Evolutionary conservation across 2,113 vertebrate species (phyloP), one percentile per base, ranked within the genome.

Genomic region (Sinocyclocheilus anophthalmus): DNA sequence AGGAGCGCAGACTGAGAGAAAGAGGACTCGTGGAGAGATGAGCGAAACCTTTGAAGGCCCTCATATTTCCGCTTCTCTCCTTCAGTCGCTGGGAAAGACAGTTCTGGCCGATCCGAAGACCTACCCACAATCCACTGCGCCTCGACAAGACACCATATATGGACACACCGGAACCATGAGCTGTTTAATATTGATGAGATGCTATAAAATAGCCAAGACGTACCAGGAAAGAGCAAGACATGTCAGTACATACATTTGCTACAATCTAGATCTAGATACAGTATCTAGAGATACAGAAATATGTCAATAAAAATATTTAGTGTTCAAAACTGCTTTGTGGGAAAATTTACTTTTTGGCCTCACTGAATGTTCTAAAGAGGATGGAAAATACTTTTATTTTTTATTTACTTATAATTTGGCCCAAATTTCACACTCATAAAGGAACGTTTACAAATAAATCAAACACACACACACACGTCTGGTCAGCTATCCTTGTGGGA

Each of bases 31-130:
- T 94, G 5, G 94, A 90, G 77, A 95, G 57, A 30, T 79, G 84
- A 85, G 89, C 90, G 3, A 95, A 76, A 75, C 90, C 85, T 20
- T 87, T 90, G 76, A 94, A 90, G 88, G 92, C 91, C 88, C 89
- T 93, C 94, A 95, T 95, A 91, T 77, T 90, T 93, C 73, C 50
- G 5, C n/a, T 22, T 88, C 84, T 92, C 90, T 92, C 91, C 92
- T 93, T 93, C 91, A 91, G 73, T 89, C 85, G 86, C 84, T 14
- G 61, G 26, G 53, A 85, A 81, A 87, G 75, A 84, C 81, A 88
- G 69, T 30, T 16, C 92, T 90, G 83, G 85, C 85, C 1, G 45
- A 55, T n/a, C 61, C 86, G 24, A 86, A 83, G 81, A 92, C 6
- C 39, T 89, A 90, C 92, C 94, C 93, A 93, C 79, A 90, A 92